Evolutionary conservation across 2,888 invertebrate species (phyloP), one percentile per base, ranked within the genome.

Genomic region (Acrobasis repandana): DNA sequence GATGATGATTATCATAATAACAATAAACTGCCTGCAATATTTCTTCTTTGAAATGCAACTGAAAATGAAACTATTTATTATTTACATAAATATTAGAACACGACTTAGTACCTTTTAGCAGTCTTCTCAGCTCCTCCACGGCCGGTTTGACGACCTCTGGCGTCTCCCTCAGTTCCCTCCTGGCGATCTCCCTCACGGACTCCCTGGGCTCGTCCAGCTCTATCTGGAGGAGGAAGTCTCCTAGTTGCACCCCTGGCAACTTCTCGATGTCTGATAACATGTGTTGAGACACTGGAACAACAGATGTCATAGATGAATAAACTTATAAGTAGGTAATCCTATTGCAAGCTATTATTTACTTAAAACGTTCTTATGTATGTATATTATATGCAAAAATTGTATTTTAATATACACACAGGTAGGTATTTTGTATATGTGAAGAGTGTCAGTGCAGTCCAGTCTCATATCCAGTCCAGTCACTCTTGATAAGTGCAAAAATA

Each of bases 221-320:
- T 69, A 97, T 94, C 73, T 94, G 93, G 46, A 96, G 91, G 9
- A 92, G 87, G 76, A 93, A 94, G 69, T 94, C 93, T 1, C 96
- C 96, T 49, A 96, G 83, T 82, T 95, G 93, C 46, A 97, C 85
- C 1, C 92, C 93, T 9, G 96, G 96, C 65, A 96, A 75, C 68
- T 93, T 92, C 16, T 94, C 93, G 76, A 96, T 85, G 59, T 95
- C 95, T 50, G 96, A 96, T 77, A 96, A 85, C 95, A 96, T 95
- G 62, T 95, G 95, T 70, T 93, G 94, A 63, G 94, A 92, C 86
- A 94, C 95, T 95, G 86, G 1, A 93, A 92, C 61, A 78, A 74
- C 56, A 61, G 43, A 11, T n/a, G n/a, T 14, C 2, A 14, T 14
- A 11, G n/a, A 43, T n/a, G n/a, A 43, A 43, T 43, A 10, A n/a